A percentile compares a stretch with the other conserved stretches of the same genome.
Evolutionary conservation across 1,140 invertebrate genomes (phyloP).

Genomic region (Calliphora vicina): DNA sequence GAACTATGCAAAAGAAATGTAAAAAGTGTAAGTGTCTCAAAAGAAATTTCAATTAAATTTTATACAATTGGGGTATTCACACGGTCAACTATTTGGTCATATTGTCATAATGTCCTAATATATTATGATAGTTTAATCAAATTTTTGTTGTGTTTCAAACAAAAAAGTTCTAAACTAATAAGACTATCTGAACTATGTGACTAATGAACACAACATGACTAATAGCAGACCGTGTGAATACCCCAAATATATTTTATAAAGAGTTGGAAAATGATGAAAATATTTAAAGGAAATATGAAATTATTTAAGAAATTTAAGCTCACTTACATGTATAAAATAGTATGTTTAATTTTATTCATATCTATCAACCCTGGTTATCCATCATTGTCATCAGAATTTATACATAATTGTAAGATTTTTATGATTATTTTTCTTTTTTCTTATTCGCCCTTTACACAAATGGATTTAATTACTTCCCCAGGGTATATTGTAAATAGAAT

Average conservation of each 20-base stretch:
- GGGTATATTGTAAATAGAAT: neutral
- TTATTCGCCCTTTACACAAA: neutral
- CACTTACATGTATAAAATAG: neutral
- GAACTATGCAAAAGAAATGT: constrained; percentile 87
- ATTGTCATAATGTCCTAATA: too few relatives aligned
- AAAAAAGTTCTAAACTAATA: too few relatives aligned
- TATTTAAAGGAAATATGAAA: too few relatives aligned
- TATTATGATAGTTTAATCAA: too few relatives aligned
- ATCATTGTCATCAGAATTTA: neutral
- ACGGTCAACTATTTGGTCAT: too few relatives aligned
- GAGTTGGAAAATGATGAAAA: too few relatives aligned
- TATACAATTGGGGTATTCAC: too few relatives aligned
- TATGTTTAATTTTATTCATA: neutral
- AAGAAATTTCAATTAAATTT: neutral
- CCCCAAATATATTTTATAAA: too few relatives aligned
- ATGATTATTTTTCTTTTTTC: neutral
- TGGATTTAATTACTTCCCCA: constrained; percentile 5
- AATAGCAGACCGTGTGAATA: too few relatives aligned
- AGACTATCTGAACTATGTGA: too few relatives aligned
- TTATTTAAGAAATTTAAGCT: neutral
- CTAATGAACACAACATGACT: too few relatives aligned
- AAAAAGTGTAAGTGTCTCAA: constrained; percentile 75
- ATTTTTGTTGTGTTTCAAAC: too few relatives aligned
- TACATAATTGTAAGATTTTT: neutral
- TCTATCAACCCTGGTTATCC: neutral